These are phyloP conservation scores for Collichthys lucidus DNA, from an alignment of 2,113 vertebrate genomes.

Conservation along the genomic window DNA sequence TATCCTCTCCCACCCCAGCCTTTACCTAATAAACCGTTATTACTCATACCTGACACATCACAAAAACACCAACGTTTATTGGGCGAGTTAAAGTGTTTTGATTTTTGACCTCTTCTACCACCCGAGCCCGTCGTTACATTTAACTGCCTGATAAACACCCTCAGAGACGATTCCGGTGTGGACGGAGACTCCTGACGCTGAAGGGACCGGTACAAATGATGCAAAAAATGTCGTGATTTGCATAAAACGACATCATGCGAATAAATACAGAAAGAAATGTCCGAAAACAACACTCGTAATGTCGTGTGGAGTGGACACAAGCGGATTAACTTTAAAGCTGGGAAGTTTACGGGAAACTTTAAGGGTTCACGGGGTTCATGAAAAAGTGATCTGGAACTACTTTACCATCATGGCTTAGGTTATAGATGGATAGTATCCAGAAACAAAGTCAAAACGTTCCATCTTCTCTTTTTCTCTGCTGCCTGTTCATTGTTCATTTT, in stretches of 20 bases:
- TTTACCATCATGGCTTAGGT: neutral
- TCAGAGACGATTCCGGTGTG: neutral
- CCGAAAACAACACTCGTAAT: neutral
- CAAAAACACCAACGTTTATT: neutral
- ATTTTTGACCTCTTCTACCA: neutral
- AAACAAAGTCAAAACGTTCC: neutral
- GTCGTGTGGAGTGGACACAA: neutral
- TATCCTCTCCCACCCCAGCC: too few relatives aligned
- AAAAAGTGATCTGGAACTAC: slow-evolving; percentile 3
- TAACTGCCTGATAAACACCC: neutral
- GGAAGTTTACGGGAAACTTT: neutral
- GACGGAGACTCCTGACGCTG: neutral
- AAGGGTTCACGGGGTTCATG: neutral
- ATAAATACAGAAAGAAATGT: neutral
- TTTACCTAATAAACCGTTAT: neutral
- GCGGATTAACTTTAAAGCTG: neutral
- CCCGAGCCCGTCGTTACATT: neutral
- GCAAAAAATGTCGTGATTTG: neutral
- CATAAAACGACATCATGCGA: neutral
- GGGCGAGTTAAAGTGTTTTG: neutral
- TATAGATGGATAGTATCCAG: neutral
- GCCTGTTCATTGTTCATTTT: neutral
- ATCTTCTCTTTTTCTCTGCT: neutral
- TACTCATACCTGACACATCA: neutral
- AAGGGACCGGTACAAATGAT: neutral